Conservation (phyloP, 2,888 invertebrate genomes). For the Cerastis leucographa region DNA sequence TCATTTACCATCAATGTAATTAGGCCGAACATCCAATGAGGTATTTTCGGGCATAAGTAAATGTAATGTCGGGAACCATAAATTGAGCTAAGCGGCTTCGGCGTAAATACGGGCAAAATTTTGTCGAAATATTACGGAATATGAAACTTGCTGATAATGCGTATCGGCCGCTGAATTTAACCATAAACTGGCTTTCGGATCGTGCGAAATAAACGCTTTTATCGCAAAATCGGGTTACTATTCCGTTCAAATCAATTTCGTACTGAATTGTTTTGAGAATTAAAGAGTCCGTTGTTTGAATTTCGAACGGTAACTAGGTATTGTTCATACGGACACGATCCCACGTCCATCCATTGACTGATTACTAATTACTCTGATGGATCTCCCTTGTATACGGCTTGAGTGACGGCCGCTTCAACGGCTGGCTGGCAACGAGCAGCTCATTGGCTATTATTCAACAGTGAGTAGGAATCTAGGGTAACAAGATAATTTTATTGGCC, state of each 20-base stretch:
- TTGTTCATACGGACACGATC: slow-evolving; percentile 8
- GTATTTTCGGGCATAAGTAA: slow-evolving; percentile 18
- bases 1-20: slow-evolving; percentile 36
- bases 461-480: background rate
- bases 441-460: slow-evolving; percentile 26
- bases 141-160: slow-evolving; percentile 35
- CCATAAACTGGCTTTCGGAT: slow-evolving; percentile 11
- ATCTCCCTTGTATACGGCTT: slow-evolving; percentile 14
- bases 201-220: slow-evolving; percentile 24
- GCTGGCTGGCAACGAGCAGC: slow-evolving; percentile 8
- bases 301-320: slow-evolving; percentile 18
- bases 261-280: background rate
- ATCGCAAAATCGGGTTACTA: slow-evolving; percentile 12
- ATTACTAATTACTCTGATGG: slow-evolving; percentile 57
- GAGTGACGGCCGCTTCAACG: slow-evolving; percentile 16
- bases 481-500: background rate
- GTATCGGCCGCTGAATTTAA: slow-evolving; percentile 18
- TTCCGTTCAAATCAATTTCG: background rate
- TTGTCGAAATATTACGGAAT: slow-evolving; percentile 35
- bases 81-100: slow-evolving; percentile 33
- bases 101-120: slow-evolving; percentile 33
- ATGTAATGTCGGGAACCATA: slow-evolving; percentile 36
- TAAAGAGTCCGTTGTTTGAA: slow-evolving; percentile 25
- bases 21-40: slow-evolving; percentile 31
- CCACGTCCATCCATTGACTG: slow-evolving; percentile 40